Evolutionary conservation across 2,888 invertebrate species (phyloP), one percentile per base, ranked within the genome.

Genomic region (Prenolepis imparis): DNA sequence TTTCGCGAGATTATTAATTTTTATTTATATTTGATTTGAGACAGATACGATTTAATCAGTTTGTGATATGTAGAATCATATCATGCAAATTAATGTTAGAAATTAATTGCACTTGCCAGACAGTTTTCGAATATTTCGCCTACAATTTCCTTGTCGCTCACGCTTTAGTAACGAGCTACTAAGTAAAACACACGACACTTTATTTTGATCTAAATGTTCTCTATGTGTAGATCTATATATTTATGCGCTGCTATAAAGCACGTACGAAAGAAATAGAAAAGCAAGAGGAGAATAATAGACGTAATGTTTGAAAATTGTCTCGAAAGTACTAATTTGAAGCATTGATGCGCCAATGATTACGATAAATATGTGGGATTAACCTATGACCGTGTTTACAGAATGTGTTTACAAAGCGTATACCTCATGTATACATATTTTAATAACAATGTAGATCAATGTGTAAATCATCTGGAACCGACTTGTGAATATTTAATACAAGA

Each of bases 381-480:
- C 44, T 74, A 32, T 32, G 41, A 64, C 15, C 32, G 15, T 75
- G 21, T 36, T 64, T 66, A 52, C 75, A 55, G 52, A 21, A 75
- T 63, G 21, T 21, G 32, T 21, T 39, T 52, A 8, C 67, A 39
- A 52, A 67, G 32, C 24, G 52, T 8, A 28, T 39, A 52, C 2
- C 18, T 24, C 44, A 32, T 61, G 6, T 9, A 28, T 28, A 44
- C 15, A 24, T 36, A 57, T 11, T 74, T 61, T 48, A 52, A 68
- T 28, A 57, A 41, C 39, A 41, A 39, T 12, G 68, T 41, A 48
- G 48, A 48, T 48, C 18, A 48, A 48, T 18, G 15, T n/a, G 39
- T n/a, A 39, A n/a, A 55, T 21, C 18, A 57, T 32, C 15, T 57
- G n/a, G 3, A 41, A 68, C 32, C 21, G 41, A 70, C 18, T 21